Base-by-base conservation (phyloP, 2,888 invertebrate species). In the Caenorhabditis sinica region DNA sequence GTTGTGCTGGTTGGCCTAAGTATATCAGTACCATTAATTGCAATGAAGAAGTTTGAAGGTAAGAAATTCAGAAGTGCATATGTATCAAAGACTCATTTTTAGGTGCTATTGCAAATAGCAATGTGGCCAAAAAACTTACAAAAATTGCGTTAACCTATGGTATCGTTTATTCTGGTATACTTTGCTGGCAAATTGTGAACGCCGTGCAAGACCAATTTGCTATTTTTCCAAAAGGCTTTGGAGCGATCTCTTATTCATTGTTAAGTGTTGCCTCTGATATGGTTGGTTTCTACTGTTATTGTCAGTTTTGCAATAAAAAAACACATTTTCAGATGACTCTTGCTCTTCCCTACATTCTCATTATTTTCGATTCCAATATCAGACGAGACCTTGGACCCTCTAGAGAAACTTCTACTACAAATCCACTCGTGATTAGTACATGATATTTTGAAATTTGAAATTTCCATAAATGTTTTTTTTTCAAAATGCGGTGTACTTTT, bases 321-420 rank as follows among this genome's bases (percentile, higher is more conserved):
- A 6, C 6, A n/a, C n/a, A 36, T 36, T 71, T 71, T n/a, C 72
- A 72, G 72, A 73, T 74, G 56, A 74, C 65, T 4, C 40, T 74
- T 1, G 60, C 74, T 23, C 74, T 74, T n/a, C 74, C 74, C 1
- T 74, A 74, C 20, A 74, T 74, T 40, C 65, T 74, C 5, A 8
- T 74, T 9, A 43, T 65, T 13, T 74, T 65, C 25, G 74, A 74
- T 25, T 36, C 28, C 5, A 74, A 65, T 9, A 45, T 65, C 5
- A 45, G 43, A 45, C 65, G 65, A 43, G 65, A 65, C 30, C 65
- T 65, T n/a, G 45, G 43, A 5, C 20, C 5, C n/a, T 36, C 15
- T n/a, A 30, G 13, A 60, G 45, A 53, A 30, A 20, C 30, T 6
- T 45, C 60, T 9, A 40, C 9, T 40, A 28, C 60, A 13, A 58